Base-by-base conservation (phyloP, 2,797 vertebrate genomes). In the Buphagus erythrorhynchus region DNA sequence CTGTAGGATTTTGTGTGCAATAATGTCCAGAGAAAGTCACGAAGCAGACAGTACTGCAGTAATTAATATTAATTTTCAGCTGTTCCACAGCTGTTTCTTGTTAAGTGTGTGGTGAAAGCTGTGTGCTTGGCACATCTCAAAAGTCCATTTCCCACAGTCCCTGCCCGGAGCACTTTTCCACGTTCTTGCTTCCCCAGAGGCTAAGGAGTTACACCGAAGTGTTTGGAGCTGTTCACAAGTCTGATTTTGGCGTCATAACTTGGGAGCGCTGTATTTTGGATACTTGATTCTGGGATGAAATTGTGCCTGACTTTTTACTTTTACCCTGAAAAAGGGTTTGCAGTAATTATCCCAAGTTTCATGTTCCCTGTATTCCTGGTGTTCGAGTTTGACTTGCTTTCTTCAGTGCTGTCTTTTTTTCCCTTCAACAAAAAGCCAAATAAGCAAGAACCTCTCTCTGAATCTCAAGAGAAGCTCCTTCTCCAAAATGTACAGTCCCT, bases 81-180 rank as follows among this genome's bases (percentile, higher is more conserved):
- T 84, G 29, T 42, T 80, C 74, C 55, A 63, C 92, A 94, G 77
- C 80, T 96, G 93, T 63, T 93, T 76, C 82, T 75, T 75, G 62
- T 95, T 95, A 86, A 86, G 73, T 6, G 28, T 86, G 75, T 9
- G 51, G 69, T 90, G 79, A 90, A 63, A 55, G 68, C 82, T 79
- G 42, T 72, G 21, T 36, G 49, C 84, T 93, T 62, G 81, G 92
- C 83, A 86, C 62, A 69, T 66, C 63, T 86, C 91, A 78, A 25
- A 86, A 43, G 74, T 51, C 66, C 20, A 3, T 36, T 90, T 90
- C 59, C 49, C 66, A 26, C 40, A 24, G 69, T 72, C 33, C 33
- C 61, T 95, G 78, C 74, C 66, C 40, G 16, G 42, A 62, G 87
- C 68, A n/a, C 81, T 89, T 92, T 76, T 88, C 73, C 55, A 36